Base-by-base conservation (phyloP, 2,797 vertebrate genomes). In the Melanotaenia boesemani region DNA sequence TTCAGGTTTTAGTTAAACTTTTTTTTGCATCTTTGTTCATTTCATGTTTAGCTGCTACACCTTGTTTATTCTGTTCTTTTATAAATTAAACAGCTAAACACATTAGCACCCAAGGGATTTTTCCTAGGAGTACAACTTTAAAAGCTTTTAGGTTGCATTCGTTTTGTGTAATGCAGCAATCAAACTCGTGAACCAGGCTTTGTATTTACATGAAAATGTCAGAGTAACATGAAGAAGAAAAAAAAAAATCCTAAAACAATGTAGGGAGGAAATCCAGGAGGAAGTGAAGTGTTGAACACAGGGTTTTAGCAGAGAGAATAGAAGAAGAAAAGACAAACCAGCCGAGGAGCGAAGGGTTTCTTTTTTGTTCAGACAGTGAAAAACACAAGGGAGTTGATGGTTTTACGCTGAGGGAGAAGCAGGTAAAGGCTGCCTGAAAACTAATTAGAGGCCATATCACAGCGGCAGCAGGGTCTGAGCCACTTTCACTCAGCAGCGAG, bases 361-460 rank as follows among this genome's bases (percentile, higher is more conserved):
- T 74, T 58, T 37, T 58, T 79, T 61, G 48, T 77, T 75, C 10
- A 70, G 74, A 83, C 74, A 30, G 68, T 72, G 70, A 81, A 85
- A 81, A 79, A 76, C 74, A 76, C 77, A 28, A 74, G 76, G 80
- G 85, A 83, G 76, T 57, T 39, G 84, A 52, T 9, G 63, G 66
- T 67, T 77, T 67, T 65, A 57, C 76, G 32, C 68, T 0, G 83
- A 75, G 84, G 75, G 79, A 64, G 82, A 68, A 61, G 85, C 90
- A 91, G 90, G 86, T 91, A 87, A 86, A 86, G 86, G 86, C 88
- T 84, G 86, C 76, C 80, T 78, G 87, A 79, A 81, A 91, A 89
- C 85, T 91, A 91, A 93, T 92, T 90, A 91, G 88, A 83, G 88
- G 81, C 87, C 83, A 5, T 86, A 91, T 93, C 90, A 79, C 80